Conservation (phyloP, 2,113 vertebrate genomes). For the Oenanthe oenanthe region DNA sequence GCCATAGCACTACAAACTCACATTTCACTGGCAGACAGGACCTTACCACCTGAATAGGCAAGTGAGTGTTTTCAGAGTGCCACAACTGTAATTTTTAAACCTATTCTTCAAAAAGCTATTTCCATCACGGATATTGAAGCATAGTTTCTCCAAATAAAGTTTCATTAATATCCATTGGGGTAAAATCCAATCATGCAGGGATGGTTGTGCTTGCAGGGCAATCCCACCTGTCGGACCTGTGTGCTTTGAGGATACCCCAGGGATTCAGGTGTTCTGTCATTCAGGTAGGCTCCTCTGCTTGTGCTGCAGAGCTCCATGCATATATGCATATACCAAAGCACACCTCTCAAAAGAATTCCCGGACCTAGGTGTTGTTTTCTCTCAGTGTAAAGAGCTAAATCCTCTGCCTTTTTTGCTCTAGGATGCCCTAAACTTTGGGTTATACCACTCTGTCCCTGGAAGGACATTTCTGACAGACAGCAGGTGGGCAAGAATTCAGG, state of each 20-base stretch:
- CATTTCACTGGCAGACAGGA: neutral
- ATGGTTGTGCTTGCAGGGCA: neutral
- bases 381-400: neutral
- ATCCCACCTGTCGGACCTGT: neutral
- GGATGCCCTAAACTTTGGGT: neutral
- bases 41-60: neutral
- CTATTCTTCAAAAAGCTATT: neutral
- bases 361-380: neutral
- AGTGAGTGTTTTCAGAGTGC: rapidly evolving
- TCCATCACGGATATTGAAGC: neutral
- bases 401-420: neutral
- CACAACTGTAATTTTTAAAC: neutral
- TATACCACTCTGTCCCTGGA: neutral
- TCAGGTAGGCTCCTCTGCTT: neutral
- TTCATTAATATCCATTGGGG: neutral
- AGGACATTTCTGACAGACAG: neutral
- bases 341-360: neutral
- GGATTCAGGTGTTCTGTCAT: neutral
- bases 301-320: neutral
- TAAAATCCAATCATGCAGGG: neutral
- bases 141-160: neutral
- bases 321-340: neutral
- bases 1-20: neutral
- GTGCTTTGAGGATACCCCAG: neutral
- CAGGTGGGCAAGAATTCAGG: neutral